Evolutionary conservation across 2,113 vertebrate genomes (phyloP).

Genomic region (Neolamprologus longior): DNA sequence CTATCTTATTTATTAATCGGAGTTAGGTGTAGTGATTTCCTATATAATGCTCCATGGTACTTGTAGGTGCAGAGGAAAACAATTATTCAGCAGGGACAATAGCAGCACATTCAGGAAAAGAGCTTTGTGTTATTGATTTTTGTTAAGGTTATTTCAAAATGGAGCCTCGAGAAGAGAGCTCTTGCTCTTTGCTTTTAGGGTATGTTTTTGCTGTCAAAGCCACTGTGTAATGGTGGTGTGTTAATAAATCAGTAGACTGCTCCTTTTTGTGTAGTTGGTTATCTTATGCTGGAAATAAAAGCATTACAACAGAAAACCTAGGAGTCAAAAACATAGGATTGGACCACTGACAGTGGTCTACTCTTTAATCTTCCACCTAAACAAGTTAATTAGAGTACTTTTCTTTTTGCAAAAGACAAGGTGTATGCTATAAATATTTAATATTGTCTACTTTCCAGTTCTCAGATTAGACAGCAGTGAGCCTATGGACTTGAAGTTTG

Average conservation of each 20-base stretch:
- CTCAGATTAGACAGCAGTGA: conserved; percentile 75
- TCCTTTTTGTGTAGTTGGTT: neutral
- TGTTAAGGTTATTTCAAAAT: neutral
- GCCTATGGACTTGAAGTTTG: conserved; percentile 65
- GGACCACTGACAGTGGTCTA: neutral
- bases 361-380: neutral
- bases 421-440: neutral
- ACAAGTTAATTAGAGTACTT: neutral
- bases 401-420: neutral
- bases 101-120: neutral
- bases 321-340: neutral
- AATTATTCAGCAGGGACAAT: neutral
- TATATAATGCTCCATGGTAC: neutral
- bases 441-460: conserved; percentile 66
- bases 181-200: neutral
- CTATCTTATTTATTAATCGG: neutral
- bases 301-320: neutral
- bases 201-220: neutral
- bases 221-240: neutral
- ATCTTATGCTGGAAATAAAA: neutral
- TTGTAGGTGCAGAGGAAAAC: neutral
- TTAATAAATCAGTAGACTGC: neutral
- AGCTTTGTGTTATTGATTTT: neutral
- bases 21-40: neutral
- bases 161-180: neutral